These are phyloP conservation scores for Pungitius pungitius DNA, from an alignment of 2,113 vertebrate species.

Conservation along the genomic window DNA sequence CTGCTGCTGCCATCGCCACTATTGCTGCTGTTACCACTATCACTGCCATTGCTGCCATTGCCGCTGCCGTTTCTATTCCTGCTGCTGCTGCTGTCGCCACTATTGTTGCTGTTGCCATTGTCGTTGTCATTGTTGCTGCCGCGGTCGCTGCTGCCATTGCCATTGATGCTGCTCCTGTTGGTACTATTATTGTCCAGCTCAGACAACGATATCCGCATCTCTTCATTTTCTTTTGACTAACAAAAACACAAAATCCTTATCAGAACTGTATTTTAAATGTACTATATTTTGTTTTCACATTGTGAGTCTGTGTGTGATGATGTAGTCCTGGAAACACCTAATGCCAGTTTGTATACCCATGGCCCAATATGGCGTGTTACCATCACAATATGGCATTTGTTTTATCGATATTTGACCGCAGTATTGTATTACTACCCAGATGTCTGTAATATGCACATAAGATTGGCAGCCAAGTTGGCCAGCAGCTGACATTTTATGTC, in stretches of 20 bases:
- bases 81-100: not conserved
- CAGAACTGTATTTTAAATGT: not conserved
- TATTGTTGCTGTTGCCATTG: not conserved
- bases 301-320: not conserved
- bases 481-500: slow-evolving; percentile 21
- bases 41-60: too few relatives aligned
- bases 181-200: slow-evolving; percentile 76
- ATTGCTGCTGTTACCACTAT: not conserved
- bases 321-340: not conserved
- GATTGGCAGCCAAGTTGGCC: not conserved
- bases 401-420: not conserved
- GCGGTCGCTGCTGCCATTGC: too few relatives aligned
- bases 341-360: not conserved
- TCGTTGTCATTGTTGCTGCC: fast-evolving
- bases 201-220: slow-evolving; percentile 87
- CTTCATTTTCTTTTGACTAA: slow-evolving; percentile 91
- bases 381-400: not conserved
- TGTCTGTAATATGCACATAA: not conserved
- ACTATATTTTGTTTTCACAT: not conserved
- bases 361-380: not conserved
- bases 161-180: not conserved
- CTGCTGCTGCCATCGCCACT: not conserved
- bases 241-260: slow-evolving; percentile 15
- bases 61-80: not conserved
- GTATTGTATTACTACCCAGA: not conserved